Evolutionary conservation across 2,113 vertebrate genomes (phyloP).

Genomic region (Mesembrinibis cayennensis): DNA sequence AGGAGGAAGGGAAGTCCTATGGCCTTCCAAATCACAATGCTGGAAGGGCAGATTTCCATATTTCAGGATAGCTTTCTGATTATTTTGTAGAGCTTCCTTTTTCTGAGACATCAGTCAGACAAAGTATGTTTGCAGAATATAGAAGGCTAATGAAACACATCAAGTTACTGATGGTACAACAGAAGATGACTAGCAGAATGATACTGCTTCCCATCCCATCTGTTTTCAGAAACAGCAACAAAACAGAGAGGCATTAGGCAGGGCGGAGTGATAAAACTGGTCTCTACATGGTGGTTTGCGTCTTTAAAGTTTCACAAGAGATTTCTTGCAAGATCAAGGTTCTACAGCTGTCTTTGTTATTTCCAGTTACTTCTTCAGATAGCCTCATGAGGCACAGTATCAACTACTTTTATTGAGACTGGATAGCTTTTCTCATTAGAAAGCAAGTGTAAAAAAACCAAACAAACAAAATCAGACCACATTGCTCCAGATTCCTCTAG

Average conservation of each 20-base stretch:
- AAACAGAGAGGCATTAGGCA: not conserved
- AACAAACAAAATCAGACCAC: not conserved
- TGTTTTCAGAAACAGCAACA: not conserved
- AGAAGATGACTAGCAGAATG: not conserved
- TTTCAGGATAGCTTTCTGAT: not conserved
- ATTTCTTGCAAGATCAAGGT: not conserved
- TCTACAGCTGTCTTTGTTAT: not conserved
- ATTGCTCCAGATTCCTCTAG: not conserved
- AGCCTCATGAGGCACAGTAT: not conserved
- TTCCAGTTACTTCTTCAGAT: not conserved
- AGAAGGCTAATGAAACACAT: not conserved
- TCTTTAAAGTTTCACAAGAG: not conserved
- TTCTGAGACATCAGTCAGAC: not conserved
- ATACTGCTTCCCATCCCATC: not conserved
- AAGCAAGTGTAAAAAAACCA: not conserved
- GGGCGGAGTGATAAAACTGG: not conserved
- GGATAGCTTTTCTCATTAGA: not conserved
- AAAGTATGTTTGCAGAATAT: not conserved
- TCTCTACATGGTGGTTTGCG: not conserved
- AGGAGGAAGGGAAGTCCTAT: not conserved
- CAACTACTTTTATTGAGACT: not conserved
- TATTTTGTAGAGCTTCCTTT: not conserved
- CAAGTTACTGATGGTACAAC: not conserved
- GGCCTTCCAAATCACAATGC: not conserved
- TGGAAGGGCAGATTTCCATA: not conserved